Evolutionary conservation across 2,888 invertebrate species (phyloP), one percentile per base, ranked within the genome.

Genomic region (Cephus sareptanus): DNA sequence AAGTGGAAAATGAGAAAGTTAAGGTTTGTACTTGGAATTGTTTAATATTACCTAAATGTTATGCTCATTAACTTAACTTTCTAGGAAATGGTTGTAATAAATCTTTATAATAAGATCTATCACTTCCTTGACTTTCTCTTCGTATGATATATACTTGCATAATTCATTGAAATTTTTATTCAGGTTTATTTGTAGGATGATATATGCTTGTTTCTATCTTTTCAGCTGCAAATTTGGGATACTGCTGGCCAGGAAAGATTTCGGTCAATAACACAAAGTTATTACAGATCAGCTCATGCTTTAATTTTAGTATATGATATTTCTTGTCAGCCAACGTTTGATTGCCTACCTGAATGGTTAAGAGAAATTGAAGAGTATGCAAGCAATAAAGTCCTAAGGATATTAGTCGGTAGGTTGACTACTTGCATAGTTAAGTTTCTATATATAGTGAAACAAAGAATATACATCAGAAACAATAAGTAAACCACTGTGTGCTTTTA

Each of bases 341-440:
- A 99, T 91, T 98, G 98, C 90, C 93, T 99, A 85, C 98, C 98
- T 0, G 98, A 98, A 91, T 99, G 99, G 99, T 93, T 99, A 76
- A 93, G 98, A 82, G 99, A 99, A 94, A 98, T 99, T 84, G 98
- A 99, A 90, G 98, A 98, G 91, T 99, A 99, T 93, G 98, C 99
- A 77, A 98, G 97, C 92, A 96, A 96, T 90, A 98, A 98, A 93
- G 98, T 98, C 80, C 93, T 98, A 82, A 95, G 97, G 92, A 97
- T 98, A 93, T 94, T 98, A 93, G 98, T 98, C 87, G 98, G 98
- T 96, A 87, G 93, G 95, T 93, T 33, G 40, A 23, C 9, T 56
- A 56, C 23, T 23, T 56, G 23, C 23, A 56, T 23, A 56, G 9
- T 9, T 23, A 23, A 56, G 23, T 56, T 9, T 56, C 6, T 23